phyloP scores from a whole-genome alignment of 1,140 invertebrate species.

The Cyclargus thomasi region DNA sequence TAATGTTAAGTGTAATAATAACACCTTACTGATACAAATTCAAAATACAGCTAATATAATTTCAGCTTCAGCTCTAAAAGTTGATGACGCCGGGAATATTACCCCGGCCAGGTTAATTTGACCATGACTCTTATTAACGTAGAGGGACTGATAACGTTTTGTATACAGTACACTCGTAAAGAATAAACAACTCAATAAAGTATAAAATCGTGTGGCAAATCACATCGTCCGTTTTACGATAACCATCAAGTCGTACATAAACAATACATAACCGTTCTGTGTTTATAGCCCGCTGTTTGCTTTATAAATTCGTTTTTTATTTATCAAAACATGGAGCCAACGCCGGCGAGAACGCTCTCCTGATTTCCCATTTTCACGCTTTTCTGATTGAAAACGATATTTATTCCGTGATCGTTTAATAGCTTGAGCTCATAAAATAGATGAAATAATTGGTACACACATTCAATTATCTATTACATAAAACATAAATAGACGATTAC shows the following conservation, averaged over 20 bases:
- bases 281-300: constrained; percentile 22
- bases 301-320: constrained; percentile 13
- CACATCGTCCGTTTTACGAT: constrained; percentile 30
- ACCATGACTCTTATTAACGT: constrained; percentile 13
- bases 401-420: neutral
- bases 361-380: constrained; percentile 6
- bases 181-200: constrained; percentile 16
- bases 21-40: too few relatives aligned
- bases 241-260: constrained; percentile 33
- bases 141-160: constrained; percentile 18
- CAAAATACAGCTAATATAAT: too few relatives aligned
- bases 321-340: constrained; percentile 1
- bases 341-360: neutral
- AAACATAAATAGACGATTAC: too few relatives aligned
- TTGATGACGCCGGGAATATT: neutral
- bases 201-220: constrained; percentile 32
- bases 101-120: constrained; percentile 6
- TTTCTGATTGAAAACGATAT: neutral
- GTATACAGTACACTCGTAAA: constrained; percentile 18
- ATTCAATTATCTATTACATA: neutral
- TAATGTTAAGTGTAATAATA: too few relatives aligned
- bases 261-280: constrained; percentile 29
- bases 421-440: neutral
- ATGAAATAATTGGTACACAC: neutral
- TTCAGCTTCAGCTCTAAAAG: neutral